phyloP scores from a whole-genome alignment of 2,888 invertebrate species.

The Leptura quadrifasciata region DNA sequence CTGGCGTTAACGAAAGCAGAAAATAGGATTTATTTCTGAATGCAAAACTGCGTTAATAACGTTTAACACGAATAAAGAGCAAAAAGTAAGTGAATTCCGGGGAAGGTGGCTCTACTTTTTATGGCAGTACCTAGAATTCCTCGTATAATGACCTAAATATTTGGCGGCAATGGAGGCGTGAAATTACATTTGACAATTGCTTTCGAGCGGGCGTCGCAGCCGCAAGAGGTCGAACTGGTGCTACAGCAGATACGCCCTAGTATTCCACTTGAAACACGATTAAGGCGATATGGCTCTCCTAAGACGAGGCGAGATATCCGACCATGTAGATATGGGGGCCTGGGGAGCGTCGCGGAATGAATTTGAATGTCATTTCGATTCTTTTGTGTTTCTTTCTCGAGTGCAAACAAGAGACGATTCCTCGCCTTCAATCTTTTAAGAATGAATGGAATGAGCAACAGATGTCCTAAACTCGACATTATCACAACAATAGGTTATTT shows the following conservation, averaged over 20 bases:
- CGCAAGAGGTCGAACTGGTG: conserved; percentile 56
- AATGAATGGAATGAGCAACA: conserved; percentile 48
- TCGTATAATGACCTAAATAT: conserved; percentile 60
- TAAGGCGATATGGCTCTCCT: conserved; percentile 64
- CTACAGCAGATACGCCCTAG: conserved; percentile 46
- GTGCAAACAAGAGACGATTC: conserved; percentile 53
- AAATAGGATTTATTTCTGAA: not conserved
- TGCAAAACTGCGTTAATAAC: conserved; percentile 2
- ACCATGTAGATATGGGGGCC: conserved; percentile 62
- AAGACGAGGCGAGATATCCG: conserved; percentile 57
- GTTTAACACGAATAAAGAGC: not conserved
- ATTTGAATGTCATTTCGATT: conserved; percentile 66
- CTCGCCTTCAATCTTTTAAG: conserved; percentile 28
- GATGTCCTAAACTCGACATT: conserved; percentile 24
- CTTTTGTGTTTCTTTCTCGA: conserved; percentile 50
- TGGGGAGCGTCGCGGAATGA: conserved; percentile 63
- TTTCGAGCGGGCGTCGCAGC: conserved; percentile 57
- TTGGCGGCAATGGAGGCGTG: conserved; percentile 67
- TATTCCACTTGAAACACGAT: conserved; percentile 61
- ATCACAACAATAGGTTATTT: conserved; percentile 24
- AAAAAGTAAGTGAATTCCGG: conserved; percentile 21
- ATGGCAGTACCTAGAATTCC: conserved; percentile 29
- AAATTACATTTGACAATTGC: conserved; percentile 71
- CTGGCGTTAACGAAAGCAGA: not conserved
- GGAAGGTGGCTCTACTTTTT: conserved; percentile 21